Conservation (phyloP, 1,140 invertebrate species). For the Brachionus rotundiformis region DNA sequence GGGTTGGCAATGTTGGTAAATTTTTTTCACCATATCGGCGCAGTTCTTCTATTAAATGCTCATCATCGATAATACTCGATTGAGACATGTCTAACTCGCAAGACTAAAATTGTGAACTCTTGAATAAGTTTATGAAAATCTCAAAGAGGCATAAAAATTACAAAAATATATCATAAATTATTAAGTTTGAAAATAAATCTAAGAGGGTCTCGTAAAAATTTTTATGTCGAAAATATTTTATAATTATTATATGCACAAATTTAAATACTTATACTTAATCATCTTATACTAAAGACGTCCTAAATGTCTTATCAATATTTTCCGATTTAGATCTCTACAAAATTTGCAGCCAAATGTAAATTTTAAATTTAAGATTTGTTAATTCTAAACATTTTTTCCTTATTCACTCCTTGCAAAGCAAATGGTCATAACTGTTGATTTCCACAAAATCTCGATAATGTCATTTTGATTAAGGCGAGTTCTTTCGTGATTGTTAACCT, state of each 20-base stretch:
- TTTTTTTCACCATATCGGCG: constrained; percentile 43
- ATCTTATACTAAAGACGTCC: background rate
- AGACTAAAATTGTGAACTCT: background rate
- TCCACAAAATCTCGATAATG: too few relatives aligned
- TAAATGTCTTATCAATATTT: too few relatives aligned
- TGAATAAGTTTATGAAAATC: background rate
- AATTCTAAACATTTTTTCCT: too few relatives aligned
- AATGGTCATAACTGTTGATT: too few relatives aligned
- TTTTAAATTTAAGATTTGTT: too few relatives aligned
- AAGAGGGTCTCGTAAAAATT: background rate
- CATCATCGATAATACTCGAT: constrained; percentile 32
- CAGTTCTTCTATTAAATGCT: constrained; percentile 41
- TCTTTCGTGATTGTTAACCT: too few relatives aligned
- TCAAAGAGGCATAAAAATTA: background rate
- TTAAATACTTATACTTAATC: too few relatives aligned
- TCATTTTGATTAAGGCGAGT: too few relatives aligned
- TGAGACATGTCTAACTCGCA: background rate
- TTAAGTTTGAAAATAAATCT: background rate
- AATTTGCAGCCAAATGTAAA: too few relatives aligned
- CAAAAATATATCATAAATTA: background rate
- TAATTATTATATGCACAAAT: too few relatives aligned
- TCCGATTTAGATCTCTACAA: too few relatives aligned
- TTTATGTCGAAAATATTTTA: background rate
- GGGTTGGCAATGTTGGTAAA: background rate
- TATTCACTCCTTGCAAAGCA: too few relatives aligned